Evolutionary conservation across 2,888 invertebrate species (phyloP), one percentile per base, ranked within the genome.

Genomic region (Encarsia formosa): DNA sequence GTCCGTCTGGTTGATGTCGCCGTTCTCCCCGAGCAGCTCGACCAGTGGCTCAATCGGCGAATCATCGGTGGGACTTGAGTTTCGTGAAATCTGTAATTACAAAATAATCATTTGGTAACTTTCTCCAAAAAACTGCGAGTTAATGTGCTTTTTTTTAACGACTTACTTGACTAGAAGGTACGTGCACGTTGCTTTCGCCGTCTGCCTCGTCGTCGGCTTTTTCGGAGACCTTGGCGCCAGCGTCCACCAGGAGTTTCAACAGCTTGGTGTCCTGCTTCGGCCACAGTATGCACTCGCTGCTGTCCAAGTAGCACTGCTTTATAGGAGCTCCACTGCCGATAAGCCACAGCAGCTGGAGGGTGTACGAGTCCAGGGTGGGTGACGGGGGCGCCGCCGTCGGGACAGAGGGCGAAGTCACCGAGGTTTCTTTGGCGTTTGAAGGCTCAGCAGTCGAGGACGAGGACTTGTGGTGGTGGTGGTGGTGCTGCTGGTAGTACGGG

Each of bases 331-430:
- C 86, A 26, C 85, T 85, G 56, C 82, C 81, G 43, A 90, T 75
- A 61, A 91, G 78, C 90, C 90, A 91, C 26, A 91, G 77, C 13
- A 85, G 79, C 9, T 85, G 82, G 46, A 89, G 75, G 1, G 86
- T 85, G 66, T 86, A 85, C 1, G 80, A 75, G 56, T 86, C 85
- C 18, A 52, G 37, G 19, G 34, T 22, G 2, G 49, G 38, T n/a
- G 48, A 11, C 4, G 20, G 19, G 2, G 40, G 11, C 4, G 45
- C 5, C 2, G 44, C 34, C 15, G 41, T 9, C 1, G 45, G 26
- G 3, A 29, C 31, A 16, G 45, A 26, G 2, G 31, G 18, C 22
- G 24, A 20, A 8, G 22, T 37, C 29, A 45, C 24, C 43, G 43
- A 18, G 13, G 45, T 18, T n/a, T 1, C 15, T 18, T 24, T 9